A percentile compares a stretch with the other conserved stretches of the same genome.
These are phyloP conservation scores for Promerops cafer DNA, from an alignment of 2,113 vertebrate species.

Conservation along the genomic window DNA sequence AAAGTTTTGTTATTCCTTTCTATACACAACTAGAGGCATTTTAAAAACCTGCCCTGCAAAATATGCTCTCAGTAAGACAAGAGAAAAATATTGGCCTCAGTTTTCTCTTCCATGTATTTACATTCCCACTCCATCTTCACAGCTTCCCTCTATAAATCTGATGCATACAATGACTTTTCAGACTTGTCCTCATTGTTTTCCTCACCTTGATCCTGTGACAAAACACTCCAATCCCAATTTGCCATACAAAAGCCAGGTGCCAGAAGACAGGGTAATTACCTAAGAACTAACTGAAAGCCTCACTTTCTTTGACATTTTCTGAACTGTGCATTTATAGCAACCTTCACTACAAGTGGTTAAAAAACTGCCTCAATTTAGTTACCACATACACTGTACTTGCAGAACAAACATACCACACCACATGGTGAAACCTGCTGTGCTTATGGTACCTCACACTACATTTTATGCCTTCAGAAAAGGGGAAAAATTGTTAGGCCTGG, in stretches of 20 bases:
- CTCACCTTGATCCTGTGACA: neutral
- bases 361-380: neutral
- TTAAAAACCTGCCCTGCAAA: neutral
- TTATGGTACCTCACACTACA: neutral
- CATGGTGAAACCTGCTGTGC: neutral
- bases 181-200: neutral
- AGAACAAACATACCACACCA: neutral
- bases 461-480: neutral
- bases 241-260: neutral
- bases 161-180: neutral
- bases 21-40: neutral
- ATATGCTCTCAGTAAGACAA: neutral
- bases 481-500: neutral
- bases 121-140: neutral
- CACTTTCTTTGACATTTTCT: neutral
- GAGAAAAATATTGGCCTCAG: neutral
- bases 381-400: fast-evolving
- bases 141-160: neutral
- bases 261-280: neutral
- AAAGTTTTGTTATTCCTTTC: neutral
- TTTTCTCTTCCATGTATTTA: neutral
- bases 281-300: neutral
- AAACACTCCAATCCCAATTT: neutral
- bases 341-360: neutral
- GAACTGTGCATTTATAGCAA: neutral